These are phyloP conservation scores for Mixornis gularis DNA, from an alignment of 2,113 vertebrate genomes.

Conservation along the genomic window DNA sequence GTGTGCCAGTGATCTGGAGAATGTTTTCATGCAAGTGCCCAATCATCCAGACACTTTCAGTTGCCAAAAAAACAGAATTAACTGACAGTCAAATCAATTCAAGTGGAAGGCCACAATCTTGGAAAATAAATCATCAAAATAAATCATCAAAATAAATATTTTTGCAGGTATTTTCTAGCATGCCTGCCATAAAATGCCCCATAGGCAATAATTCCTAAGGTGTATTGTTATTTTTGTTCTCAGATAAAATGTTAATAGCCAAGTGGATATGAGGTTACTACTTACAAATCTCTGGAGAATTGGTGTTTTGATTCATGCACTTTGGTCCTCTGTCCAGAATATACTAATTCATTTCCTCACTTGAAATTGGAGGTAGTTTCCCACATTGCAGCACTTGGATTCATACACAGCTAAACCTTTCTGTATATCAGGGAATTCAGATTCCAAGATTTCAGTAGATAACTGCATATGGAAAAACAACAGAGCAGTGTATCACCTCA, in stretches of 20 bases:
- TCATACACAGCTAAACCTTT: not conserved
- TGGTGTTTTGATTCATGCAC: not conserved
- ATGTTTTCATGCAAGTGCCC: not conserved
- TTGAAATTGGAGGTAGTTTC: not conserved
- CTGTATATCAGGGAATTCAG: not conserved
- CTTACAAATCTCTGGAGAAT: not conserved
- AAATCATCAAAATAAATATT: not conserved
- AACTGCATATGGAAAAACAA: not conserved
- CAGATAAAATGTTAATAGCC: not conserved
- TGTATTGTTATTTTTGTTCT: not conserved
- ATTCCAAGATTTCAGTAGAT: not conserved
- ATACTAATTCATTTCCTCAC: not conserved
- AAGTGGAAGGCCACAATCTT: not conserved
- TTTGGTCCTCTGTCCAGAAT: not conserved
- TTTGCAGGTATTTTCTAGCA: not conserved
- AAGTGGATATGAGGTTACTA: not conserved
- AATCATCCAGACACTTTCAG: not conserved
- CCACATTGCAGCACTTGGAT: not conserved
- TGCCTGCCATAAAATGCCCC: not conserved
- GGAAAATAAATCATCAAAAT: not conserved
- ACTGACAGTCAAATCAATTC: not conserved
- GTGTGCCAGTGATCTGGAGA: not conserved
- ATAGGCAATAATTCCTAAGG: not conserved
- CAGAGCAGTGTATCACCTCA: not conserved
- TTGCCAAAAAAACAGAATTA: not conserved